Base-by-base conservation (phyloP, 1,140 invertebrate genomes). In the Dendrolimus punctatus region DNA sequence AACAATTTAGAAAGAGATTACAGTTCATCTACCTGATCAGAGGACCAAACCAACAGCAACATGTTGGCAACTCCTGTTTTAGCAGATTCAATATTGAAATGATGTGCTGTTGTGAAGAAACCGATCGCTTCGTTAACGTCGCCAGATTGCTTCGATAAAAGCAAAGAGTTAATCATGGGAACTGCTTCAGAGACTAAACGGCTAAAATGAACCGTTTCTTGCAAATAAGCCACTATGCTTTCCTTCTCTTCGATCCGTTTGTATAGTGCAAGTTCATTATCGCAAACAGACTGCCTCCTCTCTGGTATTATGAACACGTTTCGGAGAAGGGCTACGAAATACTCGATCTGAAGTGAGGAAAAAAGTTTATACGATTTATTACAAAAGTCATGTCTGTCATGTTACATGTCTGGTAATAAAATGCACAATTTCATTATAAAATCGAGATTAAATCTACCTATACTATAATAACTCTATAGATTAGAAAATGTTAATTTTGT, bases 61-160 rank as follows among this genome's bases (percentile, higher is more conserved):
- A 96, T 96, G 65, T 92, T 90, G 8, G 90, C 88, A 37, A 97
- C 90, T 7, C 93, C 94, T 37, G 81, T 62, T 66, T 92, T 90
- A 7, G 94, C 91, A 6, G 93, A 91, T 42, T 90, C 87, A 8
- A 97, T 89, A 48, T 92, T 91, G 75, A 96, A 95, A 67, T 94
- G 91, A 71, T 92, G 93, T 4, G 93, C 93, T 0, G 91, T 91
- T 0, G 94, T 94, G 60, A 97, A 94, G 71, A 97, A 95, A 49
- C 94, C 91, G 44, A 96, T 93, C 0, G 95, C 92, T 84, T 97
- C 96, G 41, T 93, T 89, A 0, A 96, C 92, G 78, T 97, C 96
- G 1, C 92, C 90, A 0, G 90, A 88, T 56, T 91, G 92, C 64
- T 92, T 91, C 0, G 95, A 96, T 62, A 91, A 91, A 3, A 97